Conservation (phyloP, 2,113 vertebrate species). For the Rhea americana region DNA sequence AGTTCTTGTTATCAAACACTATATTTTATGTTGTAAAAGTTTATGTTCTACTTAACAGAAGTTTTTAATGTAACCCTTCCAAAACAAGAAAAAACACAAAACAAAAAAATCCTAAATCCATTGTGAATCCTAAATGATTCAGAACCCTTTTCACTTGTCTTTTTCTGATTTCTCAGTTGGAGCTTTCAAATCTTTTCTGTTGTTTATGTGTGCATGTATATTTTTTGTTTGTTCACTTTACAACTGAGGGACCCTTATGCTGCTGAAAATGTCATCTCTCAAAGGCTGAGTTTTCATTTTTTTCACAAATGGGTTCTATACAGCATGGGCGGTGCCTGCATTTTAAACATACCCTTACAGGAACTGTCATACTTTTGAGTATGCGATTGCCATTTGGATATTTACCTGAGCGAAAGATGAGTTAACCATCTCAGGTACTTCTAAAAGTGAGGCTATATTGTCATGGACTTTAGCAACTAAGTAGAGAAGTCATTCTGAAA, state of each 20-base stretch:
- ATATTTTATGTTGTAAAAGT: slow-evolving; percentile 74
- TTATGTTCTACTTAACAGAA: slow-evolving; percentile 63
- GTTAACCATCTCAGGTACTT: background rate
- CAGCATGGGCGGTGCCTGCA: background rate
- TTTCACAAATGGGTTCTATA: background rate
- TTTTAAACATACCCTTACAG: background rate
- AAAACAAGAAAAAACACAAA: background rate
- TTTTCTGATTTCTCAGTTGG: background rate
- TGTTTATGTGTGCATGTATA: background rate
- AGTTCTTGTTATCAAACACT: slow-evolving; percentile 81
- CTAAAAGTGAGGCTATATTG: background rate
- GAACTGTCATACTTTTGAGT: background rate
- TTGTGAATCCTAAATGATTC: background rate
- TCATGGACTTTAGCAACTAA: background rate
- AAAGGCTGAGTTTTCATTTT: background rate
- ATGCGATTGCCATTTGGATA: background rate
- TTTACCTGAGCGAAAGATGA: background rate
- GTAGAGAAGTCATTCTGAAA: background rate
- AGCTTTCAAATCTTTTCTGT: background rate
- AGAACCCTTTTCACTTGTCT: background rate
- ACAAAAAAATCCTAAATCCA: background rate
- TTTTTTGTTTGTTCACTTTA: slow-evolving; percentile 7
- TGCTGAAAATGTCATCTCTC: background rate
- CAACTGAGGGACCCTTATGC: background rate
- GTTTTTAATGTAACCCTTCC: slow-evolving; percentile 33